Conservation (phyloP, 2,888 invertebrate genomes). For the Anticlea derivata region DNA sequence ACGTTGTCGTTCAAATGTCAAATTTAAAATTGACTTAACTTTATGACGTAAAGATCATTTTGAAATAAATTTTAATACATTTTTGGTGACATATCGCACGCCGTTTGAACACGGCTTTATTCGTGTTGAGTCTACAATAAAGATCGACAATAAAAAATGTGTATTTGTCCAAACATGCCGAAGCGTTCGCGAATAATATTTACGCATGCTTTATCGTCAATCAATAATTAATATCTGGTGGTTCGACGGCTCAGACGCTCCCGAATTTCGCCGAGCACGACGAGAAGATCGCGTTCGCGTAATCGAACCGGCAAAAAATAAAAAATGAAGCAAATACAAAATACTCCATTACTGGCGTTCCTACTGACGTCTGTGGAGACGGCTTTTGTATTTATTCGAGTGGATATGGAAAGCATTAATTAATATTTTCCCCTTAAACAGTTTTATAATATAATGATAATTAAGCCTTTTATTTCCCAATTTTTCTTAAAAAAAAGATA, state of each 20-base stretch:
- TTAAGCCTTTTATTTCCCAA: too few relatives aligned
- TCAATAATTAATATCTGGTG: constrained; percentile 82
- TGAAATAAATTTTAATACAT: too few relatives aligned
- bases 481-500: too few relatives aligned
- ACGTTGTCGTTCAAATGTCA: too few relatives aligned
- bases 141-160: constrained; percentile 30
- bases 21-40: too few relatives aligned
- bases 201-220: constrained; percentile 79
- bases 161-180: constrained; percentile 43
- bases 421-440: constrained; percentile 7
- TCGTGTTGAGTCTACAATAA: constrained; percentile 19
- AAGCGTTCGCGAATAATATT: constrained; percentile 65
- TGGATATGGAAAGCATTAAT: constrained; percentile 7
- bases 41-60: too few relatives aligned
- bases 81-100: constrained; percentile 14
- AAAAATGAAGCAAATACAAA: constrained; percentile 84
- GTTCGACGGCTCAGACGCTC: constrained; percentile 78
- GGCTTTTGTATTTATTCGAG: constrained; percentile 33
- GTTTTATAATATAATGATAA: not conserved
- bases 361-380: constrained; percentile 59
- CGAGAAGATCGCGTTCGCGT: constrained; percentile 82
- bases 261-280: constrained; percentile 82
- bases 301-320: constrained; percentile 82
- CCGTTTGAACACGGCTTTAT: constrained; percentile 12
- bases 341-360: constrained; percentile 77